Base-by-base conservation (phyloP, 2,888 invertebrate species). In the Mythimna pallens region DNA sequence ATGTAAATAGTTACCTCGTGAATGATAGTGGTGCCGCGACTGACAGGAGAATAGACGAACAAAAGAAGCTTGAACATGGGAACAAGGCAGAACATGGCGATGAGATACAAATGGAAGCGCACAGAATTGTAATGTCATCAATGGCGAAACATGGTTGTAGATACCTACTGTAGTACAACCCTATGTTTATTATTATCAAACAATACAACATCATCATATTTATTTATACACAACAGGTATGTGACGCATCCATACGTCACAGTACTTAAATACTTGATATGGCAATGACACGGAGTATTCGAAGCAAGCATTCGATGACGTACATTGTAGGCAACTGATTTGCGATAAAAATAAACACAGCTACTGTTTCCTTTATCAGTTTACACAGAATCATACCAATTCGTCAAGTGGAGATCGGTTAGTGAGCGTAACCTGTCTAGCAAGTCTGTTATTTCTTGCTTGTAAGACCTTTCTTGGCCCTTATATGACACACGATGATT, bases 261-360 rank as follows among this genome's bases (percentile, higher is more conserved):
- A 50, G 52, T 25, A 52, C 25, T 14, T 17, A 52, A 58, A 63
- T 50, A 73, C 2, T 25, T n/a, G 36, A 63, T 50, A 59, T 3
- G 25, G 20, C 81, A 34, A 82, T 77, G 82, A 78, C 64, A 64
- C 59, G 17, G 52, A 17, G 55, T 30, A 77, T 69, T 64, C 34
- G 25, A 55, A 81, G 47, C 47, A 20, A 47, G 47, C 47, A 7
- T 47, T 47, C 47, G 20, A 40, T 25, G 59, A 57, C 64, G 9
- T 3, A 20, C 61, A 81, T 50, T 59, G 64, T 61, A n/a, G 12
- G 9, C 17, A 55, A 30, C 25, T 34, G 50, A 50, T 77, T 20
- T 36, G 52, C 1, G 25, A 36, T 30, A 69, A 57, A 57, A 69
- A 65, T 80, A 82, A 65, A 69, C 55, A 64, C 20, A 17, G 40